Evolutionary conservation across 2,797 vertebrate species (phyloP), one percentile per base, ranked within the genome.

Genomic region (Benthosema pterotum): DNA sequence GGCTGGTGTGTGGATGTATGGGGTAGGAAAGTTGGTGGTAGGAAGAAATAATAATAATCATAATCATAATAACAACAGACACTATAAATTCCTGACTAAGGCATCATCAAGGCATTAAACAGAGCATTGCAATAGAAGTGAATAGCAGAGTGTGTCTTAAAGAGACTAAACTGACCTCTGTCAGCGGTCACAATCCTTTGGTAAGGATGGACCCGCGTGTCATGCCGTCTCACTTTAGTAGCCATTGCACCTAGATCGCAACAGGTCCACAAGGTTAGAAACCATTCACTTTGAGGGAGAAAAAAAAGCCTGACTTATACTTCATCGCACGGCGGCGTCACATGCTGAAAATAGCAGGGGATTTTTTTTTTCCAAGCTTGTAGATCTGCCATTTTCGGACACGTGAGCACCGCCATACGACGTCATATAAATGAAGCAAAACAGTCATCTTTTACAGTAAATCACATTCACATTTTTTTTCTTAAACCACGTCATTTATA

Each of bases 111-210:
- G 87, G 88, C 86, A 90, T 84, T 69, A 79, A 78, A 86, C 83
- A 89, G 77, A 78, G 76, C 86, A 88, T 82, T 76, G 77, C 80
- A 83, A 13, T 84, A 74, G 60, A 80, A 89, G 76, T 88, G 82
- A 84, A 89, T 78, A 83, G 71, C 73, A 86, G 84, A 87, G 75
- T 85, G 85, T 88, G 84, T 79, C 86, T 87, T 63, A 83, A 38
- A 73, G 93, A 91, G 93, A 95, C 95, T 97, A 98, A 95, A 99
- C 98, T 99, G 96, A 99, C 98, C 98, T 99, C 98, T 95, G 96
- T 99, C 98, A 96, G 96, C 92, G 95, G 97, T 98, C 97, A 99
- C 97, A 97, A 99, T 96, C 98, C 98, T 99, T 98, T 99, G 98
- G 96, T 99, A 99, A 99, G 98, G 98, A 98, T 98, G 98, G 95